Conservation (phyloP, 2,888 invertebrate species). For the Machimus atricapillus region DNA sequence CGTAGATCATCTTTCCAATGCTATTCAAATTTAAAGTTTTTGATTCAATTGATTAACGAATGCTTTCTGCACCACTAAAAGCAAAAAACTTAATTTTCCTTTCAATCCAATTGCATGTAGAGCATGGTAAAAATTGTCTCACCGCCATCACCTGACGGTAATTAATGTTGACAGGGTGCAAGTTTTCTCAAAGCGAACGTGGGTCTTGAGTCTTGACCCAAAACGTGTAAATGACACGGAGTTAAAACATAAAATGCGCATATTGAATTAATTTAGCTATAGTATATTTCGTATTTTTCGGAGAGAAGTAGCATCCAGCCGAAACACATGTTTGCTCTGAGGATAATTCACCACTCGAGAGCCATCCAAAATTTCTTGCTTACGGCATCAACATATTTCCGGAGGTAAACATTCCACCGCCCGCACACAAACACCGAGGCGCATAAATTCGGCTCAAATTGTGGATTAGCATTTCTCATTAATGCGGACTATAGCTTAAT, state of each 20-base stretch:
- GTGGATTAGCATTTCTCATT: constrained; percentile 51
- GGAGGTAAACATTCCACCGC: background rate
- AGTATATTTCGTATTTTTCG: background rate
- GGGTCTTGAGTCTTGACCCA: background rate
- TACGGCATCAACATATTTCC: background rate
- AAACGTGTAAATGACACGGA: background rate
- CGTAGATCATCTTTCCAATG: too few relatives aligned
- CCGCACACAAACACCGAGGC: constrained; percentile 8
- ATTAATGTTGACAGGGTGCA: background rate
- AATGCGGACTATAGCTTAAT: constrained; percentile 50
- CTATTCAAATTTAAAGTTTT: too few relatives aligned
- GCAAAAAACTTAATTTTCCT: too few relatives aligned
- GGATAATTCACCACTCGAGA: background rate
- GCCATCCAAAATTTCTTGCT: background rate
- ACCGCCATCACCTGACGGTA: background rate
- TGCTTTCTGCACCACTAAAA: too few relatives aligned
- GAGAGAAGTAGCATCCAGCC: background rate
- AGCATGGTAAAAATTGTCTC: background rate
- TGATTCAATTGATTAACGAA: too few relatives aligned
- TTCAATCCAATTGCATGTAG: too few relatives aligned
- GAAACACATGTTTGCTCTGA: background rate
- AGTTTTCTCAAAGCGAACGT: background rate
- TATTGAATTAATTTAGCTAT: background rate
- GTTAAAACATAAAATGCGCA: background rate
- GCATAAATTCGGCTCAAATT: constrained; percentile 44